Conservation (phyloP, 2,888 invertebrate genomes). For the Tipula lateralis region DNA sequence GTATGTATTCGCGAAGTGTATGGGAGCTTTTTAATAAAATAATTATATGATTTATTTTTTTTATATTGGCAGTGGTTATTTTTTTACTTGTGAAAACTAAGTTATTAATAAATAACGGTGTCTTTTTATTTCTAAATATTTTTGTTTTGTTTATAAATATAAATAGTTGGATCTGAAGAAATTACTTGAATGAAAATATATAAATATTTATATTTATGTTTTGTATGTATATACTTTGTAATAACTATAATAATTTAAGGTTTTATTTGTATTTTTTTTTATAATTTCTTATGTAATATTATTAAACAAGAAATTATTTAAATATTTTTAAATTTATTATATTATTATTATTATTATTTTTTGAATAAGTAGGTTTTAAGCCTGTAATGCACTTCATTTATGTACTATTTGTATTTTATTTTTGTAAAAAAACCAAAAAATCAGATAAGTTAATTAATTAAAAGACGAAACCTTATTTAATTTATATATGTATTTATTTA, state of each 20-base stretch:
- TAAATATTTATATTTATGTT: conserved; percentile 26
- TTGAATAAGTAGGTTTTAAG: conserved; percentile 44
- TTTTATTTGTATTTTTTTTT: conserved; percentile 26
- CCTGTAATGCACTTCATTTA: conserved; percentile 46
- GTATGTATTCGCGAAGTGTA: neutral
- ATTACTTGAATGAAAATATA: conserved; percentile 29
- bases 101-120: conserved; percentile 25
- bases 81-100: conserved; percentile 16
- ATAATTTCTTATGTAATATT: conserved; percentile 32
- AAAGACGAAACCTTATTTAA: conserved; percentile 19
- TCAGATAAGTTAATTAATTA: neutral
- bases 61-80: conserved; percentile 5
- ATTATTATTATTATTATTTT: conserved; percentile 36
- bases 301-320: conserved; percentile 35
- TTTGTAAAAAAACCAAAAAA: neutral
- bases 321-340: conserved; percentile 40
- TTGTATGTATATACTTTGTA: conserved; percentile 11
- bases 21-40: neutral
- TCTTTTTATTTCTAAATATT: neutral
- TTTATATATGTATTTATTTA: neutral
- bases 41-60: neutral
- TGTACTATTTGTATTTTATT: conserved; percentile 40
- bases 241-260: neutral
- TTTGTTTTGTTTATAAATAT: neutral
- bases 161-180: conserved; percentile 26